Evolutionary conservation across 2,888 invertebrate species (phyloP).

Genomic region (Megaustenia siamemsis): DNA sequence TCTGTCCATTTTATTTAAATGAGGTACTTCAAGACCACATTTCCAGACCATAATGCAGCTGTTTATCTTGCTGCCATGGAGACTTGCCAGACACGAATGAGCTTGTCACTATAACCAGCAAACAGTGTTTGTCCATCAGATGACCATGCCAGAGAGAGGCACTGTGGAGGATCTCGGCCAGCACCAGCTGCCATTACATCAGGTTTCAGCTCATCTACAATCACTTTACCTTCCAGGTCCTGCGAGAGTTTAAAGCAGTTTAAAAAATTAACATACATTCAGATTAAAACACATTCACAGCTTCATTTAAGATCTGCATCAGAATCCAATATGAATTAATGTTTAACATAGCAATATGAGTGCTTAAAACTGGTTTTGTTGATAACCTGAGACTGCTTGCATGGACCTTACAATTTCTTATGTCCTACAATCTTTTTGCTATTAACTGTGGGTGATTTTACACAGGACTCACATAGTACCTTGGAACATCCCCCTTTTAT

Average conservation of each 20-base stretch:
- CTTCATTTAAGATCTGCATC: too few species aligned
- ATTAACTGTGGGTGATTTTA: too few species aligned
- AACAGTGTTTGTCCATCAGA: constrained; percentile 99
- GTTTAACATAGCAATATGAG: too few species aligned
- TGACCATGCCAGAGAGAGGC: constrained; percentile 98
- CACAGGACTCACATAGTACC: too few species aligned
- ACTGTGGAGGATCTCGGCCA: constrained; percentile 95
- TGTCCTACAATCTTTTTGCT: too few species aligned
- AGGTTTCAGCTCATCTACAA: constrained; percentile 98
- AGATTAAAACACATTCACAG: too few species aligned
- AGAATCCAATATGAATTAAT: too few species aligned
- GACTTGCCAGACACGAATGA: constrained; percentile 99
- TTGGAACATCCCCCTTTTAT: too few species aligned
- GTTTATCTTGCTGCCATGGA: constrained; percentile 70
- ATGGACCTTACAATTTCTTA: too few species aligned
- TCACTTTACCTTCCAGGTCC: constrained; percentile 99
- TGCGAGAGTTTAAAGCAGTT: constrained; percentile 79
- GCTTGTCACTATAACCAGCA: constrained; percentile 98
- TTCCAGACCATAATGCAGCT: not conserved
- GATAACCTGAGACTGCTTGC: too few species aligned
- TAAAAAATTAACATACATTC: too few species aligned
- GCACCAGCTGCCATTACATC: constrained; percentile 89
- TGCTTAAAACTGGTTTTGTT: too few species aligned
- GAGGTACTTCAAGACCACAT: not conserved
- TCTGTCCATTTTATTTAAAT: not conserved